Percentiles rank a stretch among this genome's conserved stretches.
Conservation (phyloP, 2,113 vertebrate genomes). For the Prunella fulvescens region DNA sequence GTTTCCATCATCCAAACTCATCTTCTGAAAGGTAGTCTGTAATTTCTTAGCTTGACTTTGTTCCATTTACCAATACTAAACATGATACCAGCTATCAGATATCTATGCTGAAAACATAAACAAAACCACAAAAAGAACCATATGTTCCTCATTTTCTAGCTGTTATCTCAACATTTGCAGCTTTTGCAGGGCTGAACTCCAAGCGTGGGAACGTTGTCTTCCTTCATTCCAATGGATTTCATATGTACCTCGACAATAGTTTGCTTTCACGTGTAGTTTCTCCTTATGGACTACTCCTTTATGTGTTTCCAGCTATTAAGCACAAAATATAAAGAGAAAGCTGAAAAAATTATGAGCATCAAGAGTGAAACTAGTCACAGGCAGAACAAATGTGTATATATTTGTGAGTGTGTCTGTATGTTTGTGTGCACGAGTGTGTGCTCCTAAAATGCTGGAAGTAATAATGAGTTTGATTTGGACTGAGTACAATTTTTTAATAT, state of each 20-base stretch:
- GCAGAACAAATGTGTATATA: accelerated
- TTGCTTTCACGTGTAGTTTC: not conserved
- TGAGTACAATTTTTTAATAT: not conserved
- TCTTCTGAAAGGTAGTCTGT: not conserved
- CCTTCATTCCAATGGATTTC: not conserved
- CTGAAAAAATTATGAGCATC: not conserved
- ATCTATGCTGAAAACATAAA: not conserved
- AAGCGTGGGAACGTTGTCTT: not conserved
- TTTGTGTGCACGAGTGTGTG: not conserved
- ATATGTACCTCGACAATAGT: not conserved
- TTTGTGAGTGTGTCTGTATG: accelerated
- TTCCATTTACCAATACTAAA: not conserved
- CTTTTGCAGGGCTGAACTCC: not conserved
- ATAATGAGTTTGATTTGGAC: not conserved
- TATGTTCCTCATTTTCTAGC: not conserved
- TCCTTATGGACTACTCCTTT: not conserved
- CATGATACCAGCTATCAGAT: not conserved
- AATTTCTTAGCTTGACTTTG: not conserved
- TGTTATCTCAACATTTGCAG: conserved; percentile 11
- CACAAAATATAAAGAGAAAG: not conserved
- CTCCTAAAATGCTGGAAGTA: not conserved
- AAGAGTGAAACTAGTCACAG: not conserved
- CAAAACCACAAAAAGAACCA: not conserved
- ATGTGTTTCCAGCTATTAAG: not conserved
- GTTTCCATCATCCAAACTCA: not conserved